These are phyloP conservation scores for Falco concolor DNA, from an alignment of 2,797 vertebrate species.

Conservation along the genomic window DNA sequence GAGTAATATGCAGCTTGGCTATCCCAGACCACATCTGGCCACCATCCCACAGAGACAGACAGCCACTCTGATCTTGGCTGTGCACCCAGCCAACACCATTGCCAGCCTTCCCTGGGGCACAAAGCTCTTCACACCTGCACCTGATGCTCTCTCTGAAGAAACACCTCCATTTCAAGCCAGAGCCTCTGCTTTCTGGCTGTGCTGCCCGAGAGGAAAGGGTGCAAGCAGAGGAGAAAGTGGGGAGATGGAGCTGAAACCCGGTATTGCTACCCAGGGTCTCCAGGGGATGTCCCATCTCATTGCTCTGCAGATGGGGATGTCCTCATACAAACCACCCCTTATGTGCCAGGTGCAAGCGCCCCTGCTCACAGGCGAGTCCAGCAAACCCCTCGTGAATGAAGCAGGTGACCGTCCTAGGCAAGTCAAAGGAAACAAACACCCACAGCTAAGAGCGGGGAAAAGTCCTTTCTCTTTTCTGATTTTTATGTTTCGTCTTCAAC, in stretches of 20 bases:
- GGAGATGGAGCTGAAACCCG: not conserved
- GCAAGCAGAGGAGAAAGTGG: not conserved
- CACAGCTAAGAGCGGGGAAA: not conserved
- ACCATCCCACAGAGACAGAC: not conserved
- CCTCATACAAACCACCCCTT: not conserved
- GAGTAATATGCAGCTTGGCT: not conserved
- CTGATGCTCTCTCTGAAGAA: not conserved
- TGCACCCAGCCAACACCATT: not conserved
- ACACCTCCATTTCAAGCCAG: not conserved
- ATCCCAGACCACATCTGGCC: not conserved
- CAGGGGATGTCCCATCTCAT: not conserved
- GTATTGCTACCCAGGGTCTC: not conserved
- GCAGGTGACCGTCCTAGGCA: not conserved
- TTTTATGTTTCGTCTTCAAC: not conserved
- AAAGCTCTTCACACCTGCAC: not conserved
- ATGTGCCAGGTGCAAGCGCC: not conserved
- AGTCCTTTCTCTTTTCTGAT: not conserved
- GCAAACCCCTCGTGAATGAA: not conserved
- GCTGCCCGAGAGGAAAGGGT: not conserved
- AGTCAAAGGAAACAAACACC: not conserved
- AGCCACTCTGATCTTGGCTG: not conserved
- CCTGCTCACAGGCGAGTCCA: not conserved
- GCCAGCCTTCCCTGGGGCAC: accelerated
- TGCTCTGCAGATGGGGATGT: not conserved
- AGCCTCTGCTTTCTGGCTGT: not conserved